Percentiles rank a stretch among this genome's conserved stretches.
Evolutionary conservation across 2,797 vertebrate genomes (phyloP).

Genomic region (Potorous gilbertii): DNA sequence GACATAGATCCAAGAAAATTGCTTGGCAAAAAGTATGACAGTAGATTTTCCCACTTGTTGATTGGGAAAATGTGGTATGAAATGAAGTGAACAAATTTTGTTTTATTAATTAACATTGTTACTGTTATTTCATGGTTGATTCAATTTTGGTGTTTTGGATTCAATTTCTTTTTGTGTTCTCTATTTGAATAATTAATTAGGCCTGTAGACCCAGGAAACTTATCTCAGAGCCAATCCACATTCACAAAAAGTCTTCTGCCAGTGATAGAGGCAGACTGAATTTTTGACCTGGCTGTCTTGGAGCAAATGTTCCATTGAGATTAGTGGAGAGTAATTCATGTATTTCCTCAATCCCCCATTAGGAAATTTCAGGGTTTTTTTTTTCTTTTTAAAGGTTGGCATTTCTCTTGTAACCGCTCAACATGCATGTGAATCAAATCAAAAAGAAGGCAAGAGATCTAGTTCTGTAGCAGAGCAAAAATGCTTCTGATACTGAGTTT

Average conservation of each 20-base stretch:
- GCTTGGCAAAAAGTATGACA: neutral
- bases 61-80: neutral
- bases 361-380: neutral
- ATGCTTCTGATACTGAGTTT: neutral
- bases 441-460: slow-evolving; percentile 2
- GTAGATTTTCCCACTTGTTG: neutral
- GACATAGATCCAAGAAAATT: neutral
- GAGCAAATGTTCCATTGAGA: neutral
- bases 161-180: neutral
- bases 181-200: neutral
- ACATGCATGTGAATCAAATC: neutral
- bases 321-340: neutral
- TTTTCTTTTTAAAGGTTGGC: neutral
- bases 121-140: neutral
- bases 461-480: neutral
- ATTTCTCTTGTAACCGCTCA: slow-evolving; percentile 19
- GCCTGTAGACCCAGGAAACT: neutral
- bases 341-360: neutral
- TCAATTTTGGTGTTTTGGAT: neutral
- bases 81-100: neutral
- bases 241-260: neutral
- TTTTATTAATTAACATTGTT: neutral
- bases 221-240: neutral
- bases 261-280: neutral
- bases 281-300: neutral